Evolutionary conservation across 1,140 invertebrate species (phyloP).

Genomic region (Pseudobourletiella spinata): DNA sequence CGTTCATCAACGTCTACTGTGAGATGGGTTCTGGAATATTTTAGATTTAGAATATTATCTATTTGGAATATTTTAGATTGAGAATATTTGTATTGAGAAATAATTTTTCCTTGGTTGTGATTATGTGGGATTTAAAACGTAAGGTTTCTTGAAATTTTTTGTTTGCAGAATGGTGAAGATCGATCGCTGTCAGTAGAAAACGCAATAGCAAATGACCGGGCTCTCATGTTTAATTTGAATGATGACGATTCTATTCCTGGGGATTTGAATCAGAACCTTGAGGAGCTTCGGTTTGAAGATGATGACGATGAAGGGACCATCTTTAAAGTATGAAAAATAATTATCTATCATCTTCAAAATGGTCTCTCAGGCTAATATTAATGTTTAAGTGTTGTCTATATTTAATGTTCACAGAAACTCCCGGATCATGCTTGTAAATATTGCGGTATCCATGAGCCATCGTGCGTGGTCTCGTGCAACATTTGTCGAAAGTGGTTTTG

Average conservation of each 20-base stretch:
- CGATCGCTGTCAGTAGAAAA: constrained; percentile 7
- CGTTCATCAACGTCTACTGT: too few relatives aligned
- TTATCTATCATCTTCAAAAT: too few relatives aligned
- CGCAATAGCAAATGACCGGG: background rate
- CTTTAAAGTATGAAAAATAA: constrained; percentile 61
- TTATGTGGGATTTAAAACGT: background rate
- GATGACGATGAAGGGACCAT: constrained; percentile 86
- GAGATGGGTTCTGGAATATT: background rate
- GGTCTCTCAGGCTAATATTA: too few relatives aligned
- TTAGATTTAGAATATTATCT: background rate
- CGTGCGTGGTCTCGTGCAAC: constrained; percentile 96
- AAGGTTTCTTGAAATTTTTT: too few relatives aligned
- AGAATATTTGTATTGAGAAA: too few relatives aligned
- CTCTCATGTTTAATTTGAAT: constrained; percentile 9
- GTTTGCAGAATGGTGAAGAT: constrained; percentile 10
- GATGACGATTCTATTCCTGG: constrained; percentile 44
- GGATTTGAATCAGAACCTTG: constrained; percentile 60
- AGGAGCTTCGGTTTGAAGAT: constrained; percentile 76
- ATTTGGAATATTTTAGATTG: too few relatives aligned
- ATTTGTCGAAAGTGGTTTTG: constrained; percentile 99
- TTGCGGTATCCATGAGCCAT: constrained; percentile 96
- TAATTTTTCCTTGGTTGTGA: too few relatives aligned
- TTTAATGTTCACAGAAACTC: constrained; percentile 53
- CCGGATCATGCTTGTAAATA: constrained; percentile 95
- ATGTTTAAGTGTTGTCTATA: constrained; percentile 9